Conservation (phyloP, 2,888 invertebrate genomes). For the Papilio elwesi region DNA sequence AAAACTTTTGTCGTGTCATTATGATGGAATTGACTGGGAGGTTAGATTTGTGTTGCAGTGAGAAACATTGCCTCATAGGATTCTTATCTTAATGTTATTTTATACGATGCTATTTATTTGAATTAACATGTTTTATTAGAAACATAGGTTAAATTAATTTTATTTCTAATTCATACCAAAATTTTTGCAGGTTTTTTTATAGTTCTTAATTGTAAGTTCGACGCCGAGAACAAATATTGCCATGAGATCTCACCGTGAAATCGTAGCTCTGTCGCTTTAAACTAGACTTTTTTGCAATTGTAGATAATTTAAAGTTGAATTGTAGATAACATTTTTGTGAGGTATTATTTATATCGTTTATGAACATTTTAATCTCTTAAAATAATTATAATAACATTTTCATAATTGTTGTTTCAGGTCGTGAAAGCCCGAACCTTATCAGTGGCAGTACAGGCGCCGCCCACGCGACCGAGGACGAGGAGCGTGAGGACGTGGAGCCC, state of each 20-base stretch:
- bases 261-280: constrained; percentile 7
- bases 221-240: neutral
- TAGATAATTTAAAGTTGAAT: no score
- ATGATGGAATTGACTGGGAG: constrained; percentile 1
- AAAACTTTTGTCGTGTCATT: constrained; percentile 18
- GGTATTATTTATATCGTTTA: neutral
- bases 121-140: constrained; percentile 1
- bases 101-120: neutral
- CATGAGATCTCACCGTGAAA: no score
- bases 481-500: constrained; percentile 89
- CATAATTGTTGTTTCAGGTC: constrained; percentile 59
- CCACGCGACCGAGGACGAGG: constrained; percentile 87
- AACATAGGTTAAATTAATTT: neutral
- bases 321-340: no score
- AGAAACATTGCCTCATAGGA: constrained; percentile 3
- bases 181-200: neutral
- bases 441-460: constrained; percentile 63
- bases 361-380: neutral
- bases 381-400: neutral
- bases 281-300: neutral
- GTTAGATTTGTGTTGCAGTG: neutral
- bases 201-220: no score
- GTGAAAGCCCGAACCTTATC: constrained; percentile 57
- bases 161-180: neutral
- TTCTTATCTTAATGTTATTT: neutral